Base-by-base conservation (phyloP, 2,113 vertebrate genomes). In the Forbesichthys papilliferus region DNA sequence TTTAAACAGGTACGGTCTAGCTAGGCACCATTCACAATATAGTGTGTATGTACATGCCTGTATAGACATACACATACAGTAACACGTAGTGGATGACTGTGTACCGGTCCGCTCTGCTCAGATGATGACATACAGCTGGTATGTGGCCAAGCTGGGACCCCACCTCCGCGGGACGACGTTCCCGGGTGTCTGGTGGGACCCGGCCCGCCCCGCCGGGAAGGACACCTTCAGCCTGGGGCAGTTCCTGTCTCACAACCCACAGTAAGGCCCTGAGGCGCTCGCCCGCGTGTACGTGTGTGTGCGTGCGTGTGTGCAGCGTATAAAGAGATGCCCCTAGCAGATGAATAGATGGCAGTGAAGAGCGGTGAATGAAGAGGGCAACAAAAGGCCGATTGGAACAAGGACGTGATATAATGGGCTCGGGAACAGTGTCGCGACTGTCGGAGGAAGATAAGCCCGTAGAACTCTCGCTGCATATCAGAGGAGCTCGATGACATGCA, bases 41-140 rank as follows among this genome's bases (percentile, higher is more conserved):
- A 27, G 20, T 27, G 20, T 27, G 20, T 27, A 27, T 27, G 20
- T 27, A 27, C 20, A 27, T 27, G 20, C 20, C 1, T 27, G 20
- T 27, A 27, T 27, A 27, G 20, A 27, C 20, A 27, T 27, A 27
- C 27, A 27, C 27, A 27, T 27, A 27, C 27, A 27, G 27, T 27
- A 27, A 27, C 2, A 27, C 2, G 27, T 27, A 27, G 0, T 27
- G 27, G 27, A 27, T 27, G 27, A 27, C 27, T 27, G 2, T 3
- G 27, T 27, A 27, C 27, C 2, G 27, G 1, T 27, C 27, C 20
- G 58, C 34, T 73, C 54, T 62, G 12, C 49, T 27, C 64, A 99
- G 98, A 96, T 99, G 96, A 97, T 99, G 98, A 99, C 98, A 54
- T 98, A 99, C 0, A 66, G 85, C 3, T 99, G 98, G 97, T 99